Base-by-base conservation (phyloP, 2,888 invertebrate genomes). In the Ceratothoa steindachneri region DNA sequence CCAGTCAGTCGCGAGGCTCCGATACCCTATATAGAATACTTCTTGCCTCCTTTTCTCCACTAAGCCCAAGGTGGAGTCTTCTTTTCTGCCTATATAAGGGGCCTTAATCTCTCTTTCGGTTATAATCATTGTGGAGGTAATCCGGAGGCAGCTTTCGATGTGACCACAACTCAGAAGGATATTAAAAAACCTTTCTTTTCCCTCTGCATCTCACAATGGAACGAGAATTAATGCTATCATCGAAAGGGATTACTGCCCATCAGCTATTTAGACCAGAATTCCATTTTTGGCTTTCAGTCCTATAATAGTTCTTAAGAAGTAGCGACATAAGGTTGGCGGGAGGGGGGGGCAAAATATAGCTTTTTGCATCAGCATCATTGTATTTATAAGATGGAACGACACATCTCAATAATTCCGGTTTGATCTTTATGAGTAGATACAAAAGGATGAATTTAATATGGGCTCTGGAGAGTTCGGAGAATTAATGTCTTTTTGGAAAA, bases 351-450 rank as follows among this genome's bases (percentile, higher is more conserved):
- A n/a, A n/a, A n/a, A n/a, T n/a, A n/a, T n/a, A n/a, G n/a, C n/a
- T n/a, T n/a, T n/a, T n/a, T n/a, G n/a, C n/a, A n/a, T n/a, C n/a
- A n/a, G n/a, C n/a, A n/a, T n/a, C n/a, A 2, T 60, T 60, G 12
- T 7, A 12, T 1, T 24, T 24, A n/a, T 24, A 4, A 60, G 27
- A 15, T 60, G 27, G 24, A 60, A 60, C 60, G 27, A 7, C 60
- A 24, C 12, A 60, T 60, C 60, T n/a, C n/a, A n/a, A n/a, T n/a
- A 41, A 60, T 60, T 60, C 60, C n/a, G 24, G n/a, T 60, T 60
- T 60, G 60, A 60, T 60, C 60, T 60, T 60, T 60, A 60, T 60
- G 60, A 60, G 24, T 60, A 24, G 27, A 60, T 60, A 60, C 60
- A 60, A 60, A 60, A 60, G 27, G 60, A 60, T 60, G 60, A 60